These are phyloP conservation scores for Redunca redunca DNA, from an alignment of 2,113 vertebrate genomes.

Conservation along the genomic window DNA sequence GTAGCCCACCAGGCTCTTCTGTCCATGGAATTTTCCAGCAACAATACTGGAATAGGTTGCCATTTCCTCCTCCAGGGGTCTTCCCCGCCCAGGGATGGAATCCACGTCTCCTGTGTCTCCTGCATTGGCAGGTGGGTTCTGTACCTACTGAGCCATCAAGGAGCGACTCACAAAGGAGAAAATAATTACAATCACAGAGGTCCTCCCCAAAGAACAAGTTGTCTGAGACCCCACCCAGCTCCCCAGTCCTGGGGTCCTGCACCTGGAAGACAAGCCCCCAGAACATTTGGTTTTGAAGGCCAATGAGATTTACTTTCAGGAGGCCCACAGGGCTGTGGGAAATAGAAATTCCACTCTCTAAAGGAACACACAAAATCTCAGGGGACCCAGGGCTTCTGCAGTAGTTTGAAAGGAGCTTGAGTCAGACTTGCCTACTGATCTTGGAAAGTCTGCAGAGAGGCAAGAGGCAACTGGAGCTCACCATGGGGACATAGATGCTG, in stretches of 20 bases:
- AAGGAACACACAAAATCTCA: background rate
- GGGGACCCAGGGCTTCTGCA: accelerated
- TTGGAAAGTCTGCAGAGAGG: background rate
- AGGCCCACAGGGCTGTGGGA: background rate
- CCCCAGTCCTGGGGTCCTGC: background rate
- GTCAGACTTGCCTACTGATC: background rate
- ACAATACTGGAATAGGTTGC: background rate
- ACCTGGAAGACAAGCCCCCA: background rate
- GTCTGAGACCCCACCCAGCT: background rate
- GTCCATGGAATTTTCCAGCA: background rate
- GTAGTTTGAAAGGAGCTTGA: background rate
- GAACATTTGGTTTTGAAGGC: background rate
- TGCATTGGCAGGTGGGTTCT: background rate
- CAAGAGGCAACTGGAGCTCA: background rate
- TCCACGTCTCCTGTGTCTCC: background rate
- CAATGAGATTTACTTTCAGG: background rate
- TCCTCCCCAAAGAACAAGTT: background rate
- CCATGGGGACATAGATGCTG: background rate
- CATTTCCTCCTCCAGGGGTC: background rate
- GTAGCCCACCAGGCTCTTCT: background rate
- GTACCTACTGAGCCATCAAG: background rate
- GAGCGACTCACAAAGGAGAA: background rate
- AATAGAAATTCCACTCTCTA: background rate
- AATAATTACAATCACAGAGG: background rate
- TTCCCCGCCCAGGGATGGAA: background rate